These are phyloP conservation scores for Pseudomyrmex cubaensis DNA, from an alignment of 1,140 invertebrate genomes.

Conservation along the genomic window DNA sequence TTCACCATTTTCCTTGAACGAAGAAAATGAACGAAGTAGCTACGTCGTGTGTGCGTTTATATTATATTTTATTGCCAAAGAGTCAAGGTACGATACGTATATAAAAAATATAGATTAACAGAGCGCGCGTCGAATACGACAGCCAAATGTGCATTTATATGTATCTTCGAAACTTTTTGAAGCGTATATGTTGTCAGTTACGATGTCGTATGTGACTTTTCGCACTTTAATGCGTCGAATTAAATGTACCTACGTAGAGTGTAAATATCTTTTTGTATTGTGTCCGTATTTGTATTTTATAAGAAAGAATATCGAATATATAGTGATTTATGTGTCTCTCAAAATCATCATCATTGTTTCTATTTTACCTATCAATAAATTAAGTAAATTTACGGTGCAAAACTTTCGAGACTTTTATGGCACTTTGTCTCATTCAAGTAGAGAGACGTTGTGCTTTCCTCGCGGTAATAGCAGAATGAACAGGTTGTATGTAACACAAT, in stretches of 20 bases:
- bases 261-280: conserved; percentile 72
- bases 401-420: too few species aligned
- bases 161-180: conserved; percentile 5
- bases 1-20: neutral
- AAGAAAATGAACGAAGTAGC: conserved; percentile 28
- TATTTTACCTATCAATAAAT: neutral
- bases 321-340: conserved; percentile 59
- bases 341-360: neutral
- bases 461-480: neutral
- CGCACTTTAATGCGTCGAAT: conserved; percentile 35
- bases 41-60: neutral
- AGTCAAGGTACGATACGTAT: conserved; percentile 57
- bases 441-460: neutral
- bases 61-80: conserved; percentile 67
- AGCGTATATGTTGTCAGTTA: conserved; percentile 8
- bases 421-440: too few species aligned
- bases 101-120: conserved; percentile 31
- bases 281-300: conserved; percentile 56
- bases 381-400: neutral
- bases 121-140: conserved; percentile 30
- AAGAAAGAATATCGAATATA: conserved; percentile 53
- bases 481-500: neutral
- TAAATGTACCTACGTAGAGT: conserved; percentile 58
- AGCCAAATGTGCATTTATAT: conserved; percentile 39
- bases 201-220: neutral